phyloP scores from a whole-genome alignment of 2,113 vertebrate species.

The Cochlearius cochlearius region DNA sequence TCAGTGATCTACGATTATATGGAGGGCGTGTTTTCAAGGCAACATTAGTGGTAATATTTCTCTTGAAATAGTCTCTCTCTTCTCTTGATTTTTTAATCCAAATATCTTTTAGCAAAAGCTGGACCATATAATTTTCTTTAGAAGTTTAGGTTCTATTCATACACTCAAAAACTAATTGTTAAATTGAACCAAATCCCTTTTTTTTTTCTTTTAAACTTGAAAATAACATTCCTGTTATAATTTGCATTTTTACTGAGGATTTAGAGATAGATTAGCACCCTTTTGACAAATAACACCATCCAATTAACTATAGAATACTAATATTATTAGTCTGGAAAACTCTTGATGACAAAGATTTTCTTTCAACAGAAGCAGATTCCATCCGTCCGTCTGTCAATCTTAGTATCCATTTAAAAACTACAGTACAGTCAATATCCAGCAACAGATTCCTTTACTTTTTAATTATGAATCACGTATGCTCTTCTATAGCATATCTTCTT shows the following conservation, averaged over 20 bases:
- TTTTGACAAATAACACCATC: neutral
- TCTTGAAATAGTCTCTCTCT: neutral
- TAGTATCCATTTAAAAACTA: neutral
- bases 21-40: conserved; percentile 96
- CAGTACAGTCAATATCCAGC: neutral
- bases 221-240: neutral
- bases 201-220: neutral
- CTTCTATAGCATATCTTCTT: neutral
- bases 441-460: conserved; percentile 15
- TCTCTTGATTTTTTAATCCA: neutral
- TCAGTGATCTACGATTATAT: conserved; percentile 93
- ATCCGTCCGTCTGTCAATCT: neutral
- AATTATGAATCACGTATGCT: neutral
- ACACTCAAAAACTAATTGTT: neutral
- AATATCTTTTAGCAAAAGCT: neutral
- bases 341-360: neutral
- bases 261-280: neutral
- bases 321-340: neutral
- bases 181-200: neutral
- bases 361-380: neutral
- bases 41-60: conserved; percentile 84
- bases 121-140: neutral
- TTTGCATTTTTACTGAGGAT: neutral
- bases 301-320: neutral
- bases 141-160: neutral